Base-by-base conservation (phyloP, 2,888 invertebrate genomes). In the Xestobium rufovillosum region DNA sequence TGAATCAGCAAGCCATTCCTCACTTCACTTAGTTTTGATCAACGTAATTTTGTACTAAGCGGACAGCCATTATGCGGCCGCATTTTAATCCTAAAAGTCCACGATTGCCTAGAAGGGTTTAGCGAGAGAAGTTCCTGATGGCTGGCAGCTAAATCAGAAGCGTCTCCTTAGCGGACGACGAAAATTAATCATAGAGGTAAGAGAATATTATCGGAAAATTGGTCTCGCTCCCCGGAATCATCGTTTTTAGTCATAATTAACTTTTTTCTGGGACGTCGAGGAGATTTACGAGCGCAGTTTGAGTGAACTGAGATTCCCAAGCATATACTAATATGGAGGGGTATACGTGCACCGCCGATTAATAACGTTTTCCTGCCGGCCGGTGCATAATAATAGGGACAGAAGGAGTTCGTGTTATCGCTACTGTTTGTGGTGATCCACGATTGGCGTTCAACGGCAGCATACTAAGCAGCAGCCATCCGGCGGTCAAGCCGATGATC, bases 381-480 rank as follows among this genome's bases (percentile, higher is more conserved):
- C 14, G 32, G 4, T 14, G 19, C 23, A 19, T 19, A 19, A 19
- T 19, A 19, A 19, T 19, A 19, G n/a, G n/a, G n/a, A n/a, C n/a
- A n/a, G n/a, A 19, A n/a, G 23, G 23, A n/a, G 23, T 16, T 42
- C 0, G 46, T 61, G 4, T 55, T 72, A 4, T 71, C 71, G 0
- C 71, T 71, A 1, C 71, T 71, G 28, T 41, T 47, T 26, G 45
- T 46, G 14, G 36, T 42, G 38, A 42, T 39, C 42, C 48, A 27
- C 47, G 43, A 29, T 48, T 49, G 34, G 45, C 42, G 23, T 42
- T 39, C 10, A 19, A 44, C 30, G 38, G 41, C 34, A 44, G 49
- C 36, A 50, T 45, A 36, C 49, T 46, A 41, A 48, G 45, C 45
- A 38, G 31, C 23, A 3, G 23, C 6, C n/a, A 19, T 19, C 23